Base-by-base conservation (phyloP, 1,140 invertebrate genomes). In the Bombus haemorrhoidalis region DNA sequence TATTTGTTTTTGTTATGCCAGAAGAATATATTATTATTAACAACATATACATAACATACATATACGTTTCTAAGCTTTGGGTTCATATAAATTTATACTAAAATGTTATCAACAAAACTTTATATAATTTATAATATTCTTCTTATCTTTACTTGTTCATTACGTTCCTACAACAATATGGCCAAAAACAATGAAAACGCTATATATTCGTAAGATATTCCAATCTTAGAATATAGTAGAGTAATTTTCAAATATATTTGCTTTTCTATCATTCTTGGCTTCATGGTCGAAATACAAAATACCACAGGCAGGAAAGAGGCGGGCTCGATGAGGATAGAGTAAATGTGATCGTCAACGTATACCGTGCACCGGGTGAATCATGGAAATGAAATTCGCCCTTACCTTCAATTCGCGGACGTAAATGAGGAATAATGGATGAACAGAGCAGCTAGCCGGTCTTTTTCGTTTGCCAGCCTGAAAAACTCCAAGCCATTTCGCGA, bases 321-420 rank as follows among this genome's bases (percentile, higher is more conserved):
- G 5, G 3, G 2, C 18, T 12, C 15, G 28, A 18, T 15, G 18
- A 74, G 41, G 12, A 43, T 32, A n/a, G 9, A 39, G 28, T 10
- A 47, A 47, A 43, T 22, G 15, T 18, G 69, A 39, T 73, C 41
- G 34, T 34, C 68, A 28, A 39, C 37, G 37, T 41, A 39, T 8
- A 66, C 0, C 62, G 5, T 39, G n/a, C 5, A 13, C 37, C 25
- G 28, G 8, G 2, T 10, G 37, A 77, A 64, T 62, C 28, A 32
- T 77, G 75, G 57, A 77, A 62, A 77, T 77, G 75, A 77, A 62
- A 77, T 77, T 62, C 75, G 37, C 37, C 37, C 32, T 77, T 41
- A 32, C 37, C 57, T 64, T 41, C 57, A 41, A 77, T 41, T 62
- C 53, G 37, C 3, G 37, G 18, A 59, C 28, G 57, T 62, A 64